Base-by-base conservation (phyloP, 1,140 invertebrate species). In the Helicoverpa zea region DNA sequence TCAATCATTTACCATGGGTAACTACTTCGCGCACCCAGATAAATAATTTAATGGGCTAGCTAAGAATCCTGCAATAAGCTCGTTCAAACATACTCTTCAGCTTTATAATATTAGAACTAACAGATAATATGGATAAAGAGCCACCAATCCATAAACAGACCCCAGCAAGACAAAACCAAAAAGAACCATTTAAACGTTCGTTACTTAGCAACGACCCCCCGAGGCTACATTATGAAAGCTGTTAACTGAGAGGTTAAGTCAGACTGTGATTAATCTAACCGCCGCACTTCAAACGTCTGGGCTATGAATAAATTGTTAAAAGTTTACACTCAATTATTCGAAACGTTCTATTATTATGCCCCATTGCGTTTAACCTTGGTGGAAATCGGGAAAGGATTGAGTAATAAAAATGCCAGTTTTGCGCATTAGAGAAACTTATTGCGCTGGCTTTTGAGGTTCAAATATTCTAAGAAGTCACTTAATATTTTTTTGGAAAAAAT, bases 381-480 rank as follows among this genome's bases (percentile, higher is more conserved):
- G 10, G 16, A 58, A 58, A 73, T 43, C 30, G 23, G 3, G 29
- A 73, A 73, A 73, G 70, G 52, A 56, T 73, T 58, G 51, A 16
- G 52, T 58, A 58, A 54, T 73, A 73, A 73, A 73, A 56, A 30
- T 73, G 70, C 70, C 70, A 73, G 52, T 58, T 73, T 23, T 13
- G 49, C 43, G 16, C 43, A 16, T 10, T 68, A 49, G 58, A 43
- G 2, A 13, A 73, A 73, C 14, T 73, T 56, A 73, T 73, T 35
- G 70, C 51, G 30, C 10, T 47, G 43, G 63, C 35, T 49, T 68
- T 18, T 49, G 16, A 49, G 43, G 16, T 43, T 68, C 18, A 18
- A 29, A 68, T 47, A 47, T 49, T 68, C 16, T 9, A 13, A 68
- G 43, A 23, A 18, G 12, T 49, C 5, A 9, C n/a, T n/a, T 9